Base-by-base conservation (phyloP, 2,888 invertebrate genomes). In the Rhamphomyia laevipes region DNA sequence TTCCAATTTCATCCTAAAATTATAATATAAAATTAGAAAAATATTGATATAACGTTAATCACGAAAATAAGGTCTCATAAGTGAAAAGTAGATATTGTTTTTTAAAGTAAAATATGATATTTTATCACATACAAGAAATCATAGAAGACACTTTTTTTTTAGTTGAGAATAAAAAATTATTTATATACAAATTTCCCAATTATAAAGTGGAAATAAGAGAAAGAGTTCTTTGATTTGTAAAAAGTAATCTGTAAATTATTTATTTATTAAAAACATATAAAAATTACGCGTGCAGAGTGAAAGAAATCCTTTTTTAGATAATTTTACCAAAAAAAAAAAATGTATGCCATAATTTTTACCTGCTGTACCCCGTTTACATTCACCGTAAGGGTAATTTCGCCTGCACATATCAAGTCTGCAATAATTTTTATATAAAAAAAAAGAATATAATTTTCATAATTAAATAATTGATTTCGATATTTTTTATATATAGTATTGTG, bases 401-500 rank as follows among this genome's bases (percentile, higher is more conserved):
- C 93, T 86, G 86, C 93, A 93, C 92, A 93, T 93, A 86, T 93
- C 93, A 83, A 93, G 88, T 88, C 92, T 92, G 90, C 74, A 88
- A 87, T 72, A 55, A 58, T 55, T 61, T 53, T 27, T 4, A 27
- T 27, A 27, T 27, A 27, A 27, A 27, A 27, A 4, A 27, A 7
- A 27, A 27, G n/a, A n/a, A n/a, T n/a, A 27, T 27, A 27, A 7
- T 27, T n/a, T n/a, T n/a, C n/a, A n/a, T n/a, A n/a, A n/a, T n/a
- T n/a, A n/a, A n/a, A n/a, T n/a, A n/a, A n/a, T n/a, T n/a, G n/a
- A n/a, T n/a, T n/a, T n/a, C n/a, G n/a, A n/a, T n/a, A n/a, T n/a
- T n/a, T n/a, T n/a, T n/a, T n/a, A n/a, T n/a, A n/a, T n/a, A n/a
- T n/a, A n/a, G n/a, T n/a, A n/a, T n/a, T n/a, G n/a, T n/a, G n/a